Conservation (phyloP, 1,140 invertebrate species). For the Physella acuta region DNA sequence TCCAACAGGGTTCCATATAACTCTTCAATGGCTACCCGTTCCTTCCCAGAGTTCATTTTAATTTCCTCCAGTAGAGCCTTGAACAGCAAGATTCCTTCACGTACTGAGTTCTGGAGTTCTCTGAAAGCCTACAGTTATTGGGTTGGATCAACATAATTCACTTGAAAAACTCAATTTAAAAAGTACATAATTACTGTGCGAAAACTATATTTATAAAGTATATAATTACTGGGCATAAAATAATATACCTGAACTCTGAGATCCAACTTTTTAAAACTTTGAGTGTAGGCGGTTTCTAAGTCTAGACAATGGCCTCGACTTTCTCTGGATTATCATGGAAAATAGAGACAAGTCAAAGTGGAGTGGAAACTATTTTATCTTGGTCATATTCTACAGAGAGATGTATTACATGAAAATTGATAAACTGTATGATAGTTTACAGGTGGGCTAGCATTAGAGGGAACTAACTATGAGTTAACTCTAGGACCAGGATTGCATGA, state of each 20-base stretch:
- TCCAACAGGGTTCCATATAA: conserved; percentile 37
- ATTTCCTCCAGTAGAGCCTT: conserved; percentile 45
- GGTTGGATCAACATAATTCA: conserved; percentile 1
- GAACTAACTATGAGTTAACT: no score
- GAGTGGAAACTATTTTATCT: no score
- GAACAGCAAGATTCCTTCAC: conserved; percentile 41
- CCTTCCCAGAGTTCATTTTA: conserved; percentile 38
- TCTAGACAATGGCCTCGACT: conserved; percentile 53
- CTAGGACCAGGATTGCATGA: no score
- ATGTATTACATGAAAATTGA: no score
- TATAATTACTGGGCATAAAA: neutral
- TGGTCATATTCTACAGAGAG: no score
- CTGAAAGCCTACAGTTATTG: conserved; percentile 37
- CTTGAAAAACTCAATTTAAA: neutral
- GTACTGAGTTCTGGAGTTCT: conserved; percentile 46
- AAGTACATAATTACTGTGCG: neutral
- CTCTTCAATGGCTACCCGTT: conserved; percentile 37
- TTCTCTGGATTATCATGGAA: conserved; percentile 34
- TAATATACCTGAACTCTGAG: conserved; percentile 50
- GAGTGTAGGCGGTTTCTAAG: conserved; percentile 52
- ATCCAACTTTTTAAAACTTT: conserved; percentile 53
- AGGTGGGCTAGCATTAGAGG: no score
- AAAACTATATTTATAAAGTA: neutral
- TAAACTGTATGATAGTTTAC: no score
- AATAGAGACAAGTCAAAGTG: neutral